These are phyloP conservation scores for Buphagus erythrorhynchus DNA, from an alignment of 2,797 vertebrate species.

Conservation along the genomic window DNA sequence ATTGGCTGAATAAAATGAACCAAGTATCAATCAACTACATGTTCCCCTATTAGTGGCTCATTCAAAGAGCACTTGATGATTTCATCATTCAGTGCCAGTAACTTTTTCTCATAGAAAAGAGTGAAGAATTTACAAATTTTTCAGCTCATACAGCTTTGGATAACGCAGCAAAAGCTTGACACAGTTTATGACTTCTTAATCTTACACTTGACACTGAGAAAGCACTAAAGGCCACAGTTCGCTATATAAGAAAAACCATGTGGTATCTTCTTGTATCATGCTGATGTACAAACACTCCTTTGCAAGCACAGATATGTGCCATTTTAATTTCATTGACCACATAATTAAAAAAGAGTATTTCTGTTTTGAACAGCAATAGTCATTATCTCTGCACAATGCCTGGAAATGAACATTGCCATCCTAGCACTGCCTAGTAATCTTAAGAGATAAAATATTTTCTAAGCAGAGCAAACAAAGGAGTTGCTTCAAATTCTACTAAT, in stretches of 20 bases:
- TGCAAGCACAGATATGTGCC: neutral
- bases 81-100: neutral
- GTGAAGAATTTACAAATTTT: neutral
- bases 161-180: neutral
- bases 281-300: neutral
- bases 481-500: neutral
- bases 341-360: neutral
- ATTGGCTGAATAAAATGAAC: neutral
- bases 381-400: neutral
- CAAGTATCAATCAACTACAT: neutral
- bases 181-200: neutral
- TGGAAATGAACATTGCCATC: neutral
- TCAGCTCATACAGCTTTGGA: neutral
- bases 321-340: neutral
- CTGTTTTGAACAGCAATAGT: neutral
- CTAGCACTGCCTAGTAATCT: neutral
- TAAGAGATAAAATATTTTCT: neutral
- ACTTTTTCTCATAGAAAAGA: neutral
- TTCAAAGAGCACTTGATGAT: neutral
- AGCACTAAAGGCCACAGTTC: neutral
- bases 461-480: neutral
- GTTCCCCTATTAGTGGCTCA: neutral
- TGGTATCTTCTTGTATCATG: neutral
- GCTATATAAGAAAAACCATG: neutral
- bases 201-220: neutral